These are phyloP conservation scores for Periphyllus acericola DNA, from an alignment of 2,888 invertebrate species.

Conservation along the genomic window DNA sequence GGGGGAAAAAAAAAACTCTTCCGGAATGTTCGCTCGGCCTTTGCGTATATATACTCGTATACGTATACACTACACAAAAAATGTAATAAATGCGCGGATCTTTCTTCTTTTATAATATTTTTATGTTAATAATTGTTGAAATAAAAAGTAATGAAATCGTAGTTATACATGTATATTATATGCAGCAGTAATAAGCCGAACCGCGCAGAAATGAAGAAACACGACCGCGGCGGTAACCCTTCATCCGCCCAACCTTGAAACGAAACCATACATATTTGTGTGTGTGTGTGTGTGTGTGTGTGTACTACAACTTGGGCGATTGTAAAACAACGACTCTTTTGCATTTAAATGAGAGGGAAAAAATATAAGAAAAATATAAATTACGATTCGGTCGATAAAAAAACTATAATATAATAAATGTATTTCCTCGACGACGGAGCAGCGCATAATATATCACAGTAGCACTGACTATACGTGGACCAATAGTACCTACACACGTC, in stretches of 20 bases:
- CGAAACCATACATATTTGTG: background rate
- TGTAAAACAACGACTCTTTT: background rate
- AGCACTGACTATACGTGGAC: too few species aligned
- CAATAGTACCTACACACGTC: too few species aligned
- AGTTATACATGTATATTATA: background rate
- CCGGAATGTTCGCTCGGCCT: background rate
- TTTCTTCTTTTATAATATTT: background rate
- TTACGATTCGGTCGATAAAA: background rate
- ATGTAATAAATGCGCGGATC: background rate
- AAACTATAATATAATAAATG: background rate
- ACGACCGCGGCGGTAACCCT: background rate
- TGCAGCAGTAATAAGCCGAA: background rate
- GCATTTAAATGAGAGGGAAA: background rate
- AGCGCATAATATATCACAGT: too few species aligned
- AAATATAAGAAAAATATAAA: background rate
- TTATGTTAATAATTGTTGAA: background rate
- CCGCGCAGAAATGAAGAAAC: background rate
- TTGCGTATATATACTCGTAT: too few species aligned
- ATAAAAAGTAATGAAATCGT: constrained; percentile 3
- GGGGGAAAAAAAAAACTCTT: background rate
- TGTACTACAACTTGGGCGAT: background rate
- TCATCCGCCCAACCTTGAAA: background rate
- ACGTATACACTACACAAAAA: too few species aligned
- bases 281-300: too few species aligned
- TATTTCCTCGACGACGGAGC: background rate